Base-by-base conservation (phyloP, 2,888 invertebrate genomes). In the Amblyjoppa fuscipennis region DNA sequence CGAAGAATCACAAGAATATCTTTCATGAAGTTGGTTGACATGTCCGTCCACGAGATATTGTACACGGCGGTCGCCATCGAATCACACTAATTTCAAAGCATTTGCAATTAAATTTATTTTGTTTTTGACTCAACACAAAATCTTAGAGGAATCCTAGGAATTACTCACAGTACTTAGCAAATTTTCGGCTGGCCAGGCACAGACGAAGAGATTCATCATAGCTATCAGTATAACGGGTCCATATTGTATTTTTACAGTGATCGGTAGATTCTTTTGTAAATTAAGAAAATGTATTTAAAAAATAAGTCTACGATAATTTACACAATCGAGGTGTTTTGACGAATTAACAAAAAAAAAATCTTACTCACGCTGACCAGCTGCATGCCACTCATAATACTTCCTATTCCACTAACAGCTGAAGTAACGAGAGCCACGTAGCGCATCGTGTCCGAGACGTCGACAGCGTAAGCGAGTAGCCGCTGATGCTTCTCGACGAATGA, bases 341-440 rank as follows among this genome's bases (percentile, higher is more conserved):
- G 20, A 25, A 53, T 53, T 5, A 5, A 53, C 20, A 28, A 59
- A 28, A n/a, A 53, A 53, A 28, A 59, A 28, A 59, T 56, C 13
- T 28, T 13, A 82, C 88, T 88, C 76, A 89, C 89, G 9, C 68
- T 59, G 2, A 88, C 80, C 25, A 89, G 64, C n/a, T 88, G 87
- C 9, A 88, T 80, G 16, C 77, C 59, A 34, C 88, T 82, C 25
- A 87, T 87, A 64, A 88, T 53, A 13, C 87, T 82, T 28, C 83
- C 87, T 2, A 83, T 78, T 28, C 25, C 28, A 28, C 59, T 28
- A 9, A 28, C 1, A 11, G 25, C 28, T 13, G 59, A 1, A 75
- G 69, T 20, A 85, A 85, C 7, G 85, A 87, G 3, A 53, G 66
- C 38, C 85, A 70, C 2, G 84, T 84, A 28, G 79, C 69, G 4